Percentiles rank a stretch among this genome's conserved stretches.
Conservation (phyloP, 1,140 invertebrate species). For the Semibalanus balanoides region DNA sequence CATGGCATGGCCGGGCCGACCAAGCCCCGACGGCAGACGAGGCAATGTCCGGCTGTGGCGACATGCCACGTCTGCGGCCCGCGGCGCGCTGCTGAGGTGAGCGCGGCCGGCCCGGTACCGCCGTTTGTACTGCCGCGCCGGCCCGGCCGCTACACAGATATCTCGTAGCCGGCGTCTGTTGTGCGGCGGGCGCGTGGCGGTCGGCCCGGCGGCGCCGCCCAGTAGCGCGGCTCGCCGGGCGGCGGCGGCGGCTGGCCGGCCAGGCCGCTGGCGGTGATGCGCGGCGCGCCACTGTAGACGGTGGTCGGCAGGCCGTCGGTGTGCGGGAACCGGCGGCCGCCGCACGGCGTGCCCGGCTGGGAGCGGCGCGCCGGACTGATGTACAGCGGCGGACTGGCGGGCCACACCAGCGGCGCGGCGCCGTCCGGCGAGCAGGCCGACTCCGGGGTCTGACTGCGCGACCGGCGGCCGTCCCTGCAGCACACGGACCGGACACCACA, state of each 20-base stretch:
- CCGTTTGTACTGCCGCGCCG: neutral
- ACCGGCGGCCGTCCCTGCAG: constrained; percentile 1
- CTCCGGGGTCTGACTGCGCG: neutral
- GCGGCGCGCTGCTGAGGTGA: neutral
- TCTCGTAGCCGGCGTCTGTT: constrained; percentile 7
- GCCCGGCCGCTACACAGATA: neutral
- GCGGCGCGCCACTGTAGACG: constrained; percentile 18
- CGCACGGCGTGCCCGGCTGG: constrained; percentile 4
- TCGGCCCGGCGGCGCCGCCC: constrained; percentile 13
- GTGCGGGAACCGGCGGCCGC: constrained; percentile 9
- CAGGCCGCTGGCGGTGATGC: constrained; percentile 19
- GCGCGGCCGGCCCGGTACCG: too few species aligned
- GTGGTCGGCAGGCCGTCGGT: constrained; percentile 3
- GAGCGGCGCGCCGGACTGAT: constrained; percentile 13
- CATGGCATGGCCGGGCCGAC: too few species aligned
- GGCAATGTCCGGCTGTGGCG: too few species aligned
- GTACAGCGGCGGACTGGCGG: constrained; percentile 3
- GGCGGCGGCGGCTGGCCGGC: constrained; percentile 15
- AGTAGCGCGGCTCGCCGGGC: neutral
- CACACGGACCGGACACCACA: neutral
- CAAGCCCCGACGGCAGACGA: too few species aligned
- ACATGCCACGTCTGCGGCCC: too few species aligned
- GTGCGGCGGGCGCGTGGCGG: constrained; percentile 16
- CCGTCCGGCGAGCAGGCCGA: constrained; percentile 9
- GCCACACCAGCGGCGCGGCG: neutral